Base-by-base conservation (phyloP, 2,797 vertebrate genomes). In the Brotogeris chrysoptera region DNA sequence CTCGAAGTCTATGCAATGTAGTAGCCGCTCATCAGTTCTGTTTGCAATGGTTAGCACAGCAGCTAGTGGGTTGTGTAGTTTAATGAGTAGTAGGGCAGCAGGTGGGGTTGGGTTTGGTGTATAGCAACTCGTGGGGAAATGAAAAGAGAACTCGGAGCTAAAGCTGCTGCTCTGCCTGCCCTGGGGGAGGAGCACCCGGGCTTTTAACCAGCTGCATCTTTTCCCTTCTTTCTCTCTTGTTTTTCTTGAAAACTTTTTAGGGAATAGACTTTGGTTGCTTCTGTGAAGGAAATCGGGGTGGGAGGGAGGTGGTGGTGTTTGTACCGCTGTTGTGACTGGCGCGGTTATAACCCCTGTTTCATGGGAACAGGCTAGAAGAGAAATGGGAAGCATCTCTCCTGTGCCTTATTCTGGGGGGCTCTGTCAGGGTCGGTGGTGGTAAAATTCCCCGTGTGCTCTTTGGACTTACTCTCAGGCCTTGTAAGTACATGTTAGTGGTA, bases 401-500 rank as follows among this genome's bases (percentile, higher is more conserved):
- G 18, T 32, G 71, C 30, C 19, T 78, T 63, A 1, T 19, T 39
- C 28, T 39, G 47, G 57, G 53, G 55, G 41, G 24, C 38, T 84
- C 49, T 85, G 61, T 21, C 9, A 16, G 41, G 43, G 5, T 1
- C 2, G 4, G 55, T 53, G 78, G 30, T 30, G 55, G 17, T 78
- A 12, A 21, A 68, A 49, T 20, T 44, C 23, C 32, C 27, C 18
- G 28, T 15, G 30, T 46, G 53, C 27, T 46, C 72, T 76, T 32
- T 34, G 20, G 65, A 38, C 8, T 57, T 20, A 34, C 18, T 18
- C 39, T 53, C 15, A 39, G 80, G 86, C 80, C 78, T 39, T 20
- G 46, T 13, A 5, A 39, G 25, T 3, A 1, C 3, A 0, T 2
- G 6, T 9, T 2, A 8, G 8, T 50, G 57, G 47, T 50, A 24